Evolutionary conservation across 2,797 vertebrate species (phyloP).

Genomic region (Sphaeramia orbicularis): DNA sequence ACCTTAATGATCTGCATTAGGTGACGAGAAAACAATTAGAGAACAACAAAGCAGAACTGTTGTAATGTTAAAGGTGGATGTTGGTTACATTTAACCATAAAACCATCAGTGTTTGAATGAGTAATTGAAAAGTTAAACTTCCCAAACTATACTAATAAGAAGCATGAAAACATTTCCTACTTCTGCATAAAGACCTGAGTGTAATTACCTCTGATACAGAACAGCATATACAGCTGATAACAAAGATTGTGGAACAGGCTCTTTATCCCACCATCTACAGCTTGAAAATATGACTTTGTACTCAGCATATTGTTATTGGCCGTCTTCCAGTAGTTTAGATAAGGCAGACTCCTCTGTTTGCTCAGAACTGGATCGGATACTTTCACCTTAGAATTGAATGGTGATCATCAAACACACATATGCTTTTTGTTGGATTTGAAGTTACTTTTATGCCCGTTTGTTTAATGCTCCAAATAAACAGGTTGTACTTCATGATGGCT

Average conservation of each 20-base stretch:
- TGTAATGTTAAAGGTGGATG: not conserved
- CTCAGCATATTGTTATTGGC: not conserved
- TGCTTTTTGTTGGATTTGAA: no score
- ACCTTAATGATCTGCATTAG: conserved; percentile 36
- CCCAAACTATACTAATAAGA: not conserved
- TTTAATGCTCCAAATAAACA: no score
- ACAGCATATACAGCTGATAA: conserved; percentile 1
- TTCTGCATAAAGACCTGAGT: no score
- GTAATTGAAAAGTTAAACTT: not conserved
- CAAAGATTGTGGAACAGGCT: conserved; percentile 1
- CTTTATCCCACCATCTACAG: not conserved
- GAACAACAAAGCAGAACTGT: not conserved
- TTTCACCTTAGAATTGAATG: no score
- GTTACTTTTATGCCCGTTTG: no score
- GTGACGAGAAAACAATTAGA: conserved; percentile 25
- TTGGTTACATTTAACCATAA: not conserved
- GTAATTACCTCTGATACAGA: not conserved
- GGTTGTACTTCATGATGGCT: no score
- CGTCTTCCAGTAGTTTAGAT: not conserved
- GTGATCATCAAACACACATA: no score
- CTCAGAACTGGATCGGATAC: no score
- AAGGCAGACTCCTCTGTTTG: no score
- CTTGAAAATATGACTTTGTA: not conserved
- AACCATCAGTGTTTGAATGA: no score
- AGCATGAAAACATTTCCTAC: no score